Conservation (phyloP, 2,888 invertebrate genomes). For the Drosophila paranaensis region DNA sequence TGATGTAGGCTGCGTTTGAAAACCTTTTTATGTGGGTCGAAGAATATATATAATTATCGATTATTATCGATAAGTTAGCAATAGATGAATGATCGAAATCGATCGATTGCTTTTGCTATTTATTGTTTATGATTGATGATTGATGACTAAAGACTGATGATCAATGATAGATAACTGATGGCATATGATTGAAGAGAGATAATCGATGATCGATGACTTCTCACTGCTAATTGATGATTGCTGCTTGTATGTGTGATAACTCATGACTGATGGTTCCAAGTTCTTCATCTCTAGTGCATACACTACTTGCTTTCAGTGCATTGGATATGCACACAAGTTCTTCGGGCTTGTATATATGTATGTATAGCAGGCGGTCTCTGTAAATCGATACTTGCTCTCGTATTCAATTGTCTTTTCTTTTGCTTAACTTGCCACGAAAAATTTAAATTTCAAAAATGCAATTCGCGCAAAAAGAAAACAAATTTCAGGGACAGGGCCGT, state of each 20-base stretch:
- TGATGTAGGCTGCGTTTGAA: too few species aligned
- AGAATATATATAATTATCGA: too few species aligned
- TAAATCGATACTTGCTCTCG: slow-evolving; percentile 42
- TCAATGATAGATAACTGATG: background rate
- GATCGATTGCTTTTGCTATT: too few species aligned
- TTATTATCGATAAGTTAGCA: too few species aligned
- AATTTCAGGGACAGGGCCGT: slow-evolving; percentile 39
- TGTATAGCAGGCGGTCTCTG: slow-evolving; percentile 12
- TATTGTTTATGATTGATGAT: too few species aligned
- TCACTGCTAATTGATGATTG: background rate
- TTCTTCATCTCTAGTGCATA: too few species aligned
- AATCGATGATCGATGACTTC: background rate
- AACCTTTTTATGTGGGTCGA: too few species aligned
- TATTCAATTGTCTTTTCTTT: slow-evolving; percentile 2
- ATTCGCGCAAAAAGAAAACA: slow-evolving; percentile 15
- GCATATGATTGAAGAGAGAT: background rate
- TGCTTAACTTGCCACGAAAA: slow-evolving; percentile 16
- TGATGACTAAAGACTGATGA: background rate
- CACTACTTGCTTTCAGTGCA: slow-evolving; percentile 3
- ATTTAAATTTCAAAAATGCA: slow-evolving; percentile 16
- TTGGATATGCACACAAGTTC: slow-evolving; percentile 25
- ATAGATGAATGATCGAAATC: too few species aligned
- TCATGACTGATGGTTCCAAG: too few species aligned
- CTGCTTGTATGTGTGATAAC: background rate
- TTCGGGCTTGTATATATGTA: slow-evolving; percentile 2